A percentile compares a stretch with the other conserved stretches of the same genome.
Conservation (phyloP, 2,888 invertebrate genomes). For the Drosophila anomelani region DNA sequence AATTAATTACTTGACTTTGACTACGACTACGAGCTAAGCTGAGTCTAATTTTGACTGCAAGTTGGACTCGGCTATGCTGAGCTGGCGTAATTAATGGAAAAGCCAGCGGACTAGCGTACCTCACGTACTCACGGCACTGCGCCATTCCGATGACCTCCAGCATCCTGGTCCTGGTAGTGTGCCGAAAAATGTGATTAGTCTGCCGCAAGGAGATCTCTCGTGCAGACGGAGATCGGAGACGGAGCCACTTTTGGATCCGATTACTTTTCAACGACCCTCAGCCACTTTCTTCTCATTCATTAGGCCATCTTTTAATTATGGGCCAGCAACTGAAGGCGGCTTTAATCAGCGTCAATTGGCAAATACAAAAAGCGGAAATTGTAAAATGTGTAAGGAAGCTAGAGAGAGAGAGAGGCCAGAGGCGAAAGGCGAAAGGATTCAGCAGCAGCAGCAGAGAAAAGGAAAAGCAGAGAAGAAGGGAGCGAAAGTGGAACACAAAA, state of each 20-base stretch:
- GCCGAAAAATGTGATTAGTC: slow-evolving; percentile 66
- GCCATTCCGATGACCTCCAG: slow-evolving; percentile 31
- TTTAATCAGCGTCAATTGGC: slow-evolving; percentile 75
- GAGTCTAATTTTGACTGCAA: slow-evolving; percentile 12
- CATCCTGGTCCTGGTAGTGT: slow-evolving; percentile 20
- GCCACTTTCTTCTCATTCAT: slow-evolving; percentile 50
- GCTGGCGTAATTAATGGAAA: slow-evolving; percentile 71
- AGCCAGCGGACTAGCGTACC: slow-evolving; percentile 32
- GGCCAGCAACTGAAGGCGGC: slow-evolving; percentile 66
- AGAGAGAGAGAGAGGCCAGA: slow-evolving; percentile 7
- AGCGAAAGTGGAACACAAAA: slow-evolving; percentile 55
- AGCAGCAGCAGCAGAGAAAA: background rate
- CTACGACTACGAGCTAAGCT: slow-evolving; percentile 13
- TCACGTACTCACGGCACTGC: slow-evolving; percentile 29
- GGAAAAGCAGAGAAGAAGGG: background rate
- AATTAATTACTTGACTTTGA: slow-evolving; percentile 73
- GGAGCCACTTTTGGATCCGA: slow-evolving; percentile 7
- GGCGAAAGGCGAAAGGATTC: background rate
- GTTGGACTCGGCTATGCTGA: slow-evolving; percentile 23
- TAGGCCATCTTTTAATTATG: slow-evolving; percentile 69
- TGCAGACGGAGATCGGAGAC: background rate
- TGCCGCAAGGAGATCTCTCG: background rate
- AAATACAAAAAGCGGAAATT: slow-evolving; percentile 74
- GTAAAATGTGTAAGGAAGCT: slow-evolving; percentile 51
- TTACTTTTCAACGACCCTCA: slow-evolving; percentile 29